These are phyloP conservation scores for Rynchops niger DNA, from an alignment of 2,113 vertebrate genomes.

Conservation along the genomic window DNA sequence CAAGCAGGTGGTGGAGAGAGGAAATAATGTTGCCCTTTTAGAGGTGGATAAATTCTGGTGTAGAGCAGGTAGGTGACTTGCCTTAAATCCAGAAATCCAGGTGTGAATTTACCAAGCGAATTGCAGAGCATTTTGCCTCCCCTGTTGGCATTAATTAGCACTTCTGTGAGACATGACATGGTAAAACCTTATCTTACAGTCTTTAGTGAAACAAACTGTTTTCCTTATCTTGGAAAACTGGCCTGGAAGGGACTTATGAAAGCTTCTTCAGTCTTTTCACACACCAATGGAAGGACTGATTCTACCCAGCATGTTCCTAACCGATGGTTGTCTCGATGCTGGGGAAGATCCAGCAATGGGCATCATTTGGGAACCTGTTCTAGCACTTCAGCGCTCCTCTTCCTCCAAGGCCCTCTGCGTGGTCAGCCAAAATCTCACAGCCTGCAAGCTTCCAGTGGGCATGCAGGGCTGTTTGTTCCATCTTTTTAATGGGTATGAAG, in stretches of 20 bases:
- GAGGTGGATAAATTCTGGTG: background rate
- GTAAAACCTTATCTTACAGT: background rate
- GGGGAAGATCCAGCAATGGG: background rate
- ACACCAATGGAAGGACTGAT: background rate
- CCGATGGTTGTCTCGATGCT: accelerated
- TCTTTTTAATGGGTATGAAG: background rate
- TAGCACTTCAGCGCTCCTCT: background rate
- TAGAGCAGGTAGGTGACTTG: background rate
- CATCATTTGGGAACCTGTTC: background rate
- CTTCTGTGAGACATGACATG: background rate
- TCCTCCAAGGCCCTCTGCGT: too few species aligned
- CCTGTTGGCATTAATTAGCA: background rate
- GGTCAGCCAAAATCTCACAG: background rate
- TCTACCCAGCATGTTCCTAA: background rate
- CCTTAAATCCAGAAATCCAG: background rate
- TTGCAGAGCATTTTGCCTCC: background rate
- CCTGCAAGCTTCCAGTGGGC: background rate
- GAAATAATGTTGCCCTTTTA: accelerated
- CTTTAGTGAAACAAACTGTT: background rate
- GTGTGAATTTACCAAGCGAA: background rate
- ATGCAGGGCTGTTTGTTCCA: background rate
- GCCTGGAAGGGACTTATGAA: background rate
- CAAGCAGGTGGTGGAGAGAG: background rate
- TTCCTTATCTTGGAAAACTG: background rate
- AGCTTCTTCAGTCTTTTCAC: background rate